Base-by-base conservation (phyloP, 2,113 vertebrate genomes). In the Tursiops truncatus region DNA sequence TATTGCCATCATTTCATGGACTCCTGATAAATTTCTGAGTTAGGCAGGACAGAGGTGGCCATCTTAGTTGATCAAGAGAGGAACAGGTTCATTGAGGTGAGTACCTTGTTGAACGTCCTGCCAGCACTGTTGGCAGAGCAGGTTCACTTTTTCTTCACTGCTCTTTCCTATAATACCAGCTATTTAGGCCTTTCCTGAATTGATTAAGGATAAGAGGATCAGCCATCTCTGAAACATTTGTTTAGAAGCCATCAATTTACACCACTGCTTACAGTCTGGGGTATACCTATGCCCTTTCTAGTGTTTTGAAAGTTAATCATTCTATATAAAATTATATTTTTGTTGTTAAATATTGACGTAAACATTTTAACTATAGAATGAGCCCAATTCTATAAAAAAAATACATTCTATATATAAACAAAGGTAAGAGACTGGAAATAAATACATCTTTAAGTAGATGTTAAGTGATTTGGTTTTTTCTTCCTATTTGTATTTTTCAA, bases 331-430 rank as follows among this genome's bases (percentile, higher is more conserved):
- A 89, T 67, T 41, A 21, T 77, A n/a, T 58, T 71, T 86, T 74
- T 94, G 10, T 76, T 91, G n/a, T 63, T 82, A 67, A 71, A 76
- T 88, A 67, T 76, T 92, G 36, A 44, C 15, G 76, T 87, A 86
- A 76, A 91, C n/a, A 94, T 95, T 94, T 95, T 70, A 89, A 74
- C 74, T 86, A 50, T 21, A 81, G 41, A 97, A 93, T 74, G 23
- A 91, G 41, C 85, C 28, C 50, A 60, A 7, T 91, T 94, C 62
- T 73, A 79, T 73, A 73, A 38, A 56, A 76, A 85, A 85, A 82
- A 62, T 38, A 60, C 58, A 70, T 56, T 68, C 31, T 67, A 25
- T 77, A 17, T 47, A 70, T 60, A 74, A 71, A 92, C 36, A 47
- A 90, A 88, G 33, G 47, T 89, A 90, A 68, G 50, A 80, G 10